Base-by-base conservation (phyloP, 2,888 invertebrate genomes). In the Onthophagus sagittarius region DNA sequence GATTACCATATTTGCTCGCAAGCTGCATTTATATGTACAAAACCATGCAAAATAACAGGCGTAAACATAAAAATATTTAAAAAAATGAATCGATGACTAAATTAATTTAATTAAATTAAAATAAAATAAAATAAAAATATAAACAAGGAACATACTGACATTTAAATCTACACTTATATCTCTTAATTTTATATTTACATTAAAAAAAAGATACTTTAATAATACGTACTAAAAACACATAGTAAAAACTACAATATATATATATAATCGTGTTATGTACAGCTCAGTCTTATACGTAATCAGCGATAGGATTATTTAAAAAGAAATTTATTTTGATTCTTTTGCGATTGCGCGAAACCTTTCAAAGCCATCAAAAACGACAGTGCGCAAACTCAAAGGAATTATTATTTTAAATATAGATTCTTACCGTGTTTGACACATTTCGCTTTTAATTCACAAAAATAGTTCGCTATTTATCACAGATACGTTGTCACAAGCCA, bases 401-500 rank as follows among this genome's bases (percentile, higher is more conserved):
- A 23, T 23, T 1, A 23, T 23, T 23, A n/a, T 53, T 53, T 53
- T 53, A 11, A 11, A 53, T 23, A 23, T 53, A 53, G 39, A 53
- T 53, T 53, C 39, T 53, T 53, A 53, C 39, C 39, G 39, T 53
- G 39, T 53, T 33, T 53, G 23, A 23, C 3, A 23, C 3, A 53
- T 53, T 53, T 53, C n/a, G n/a, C n/a, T 53, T 53, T 53, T 11
- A 53, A n/a, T n/a, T 23, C 3, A 23, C 23, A 23, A 23, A 63
- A 69, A 72, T 39, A 63, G 70, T 74, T 72, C 73, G 31, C 14
- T 33, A 15, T 15, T 31, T 81, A 81, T 81, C 81, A 81, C 81
- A 81, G 81, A 53, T 53, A 80, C 78, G 79, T 77, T 79, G 80
- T 81, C 80, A 80, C 78, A 79, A 79, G 79, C 79, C 79, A 79